phyloP scores from a whole-genome alignment of 2,888 invertebrate genomes.

The Melipona bicolor region DNA sequence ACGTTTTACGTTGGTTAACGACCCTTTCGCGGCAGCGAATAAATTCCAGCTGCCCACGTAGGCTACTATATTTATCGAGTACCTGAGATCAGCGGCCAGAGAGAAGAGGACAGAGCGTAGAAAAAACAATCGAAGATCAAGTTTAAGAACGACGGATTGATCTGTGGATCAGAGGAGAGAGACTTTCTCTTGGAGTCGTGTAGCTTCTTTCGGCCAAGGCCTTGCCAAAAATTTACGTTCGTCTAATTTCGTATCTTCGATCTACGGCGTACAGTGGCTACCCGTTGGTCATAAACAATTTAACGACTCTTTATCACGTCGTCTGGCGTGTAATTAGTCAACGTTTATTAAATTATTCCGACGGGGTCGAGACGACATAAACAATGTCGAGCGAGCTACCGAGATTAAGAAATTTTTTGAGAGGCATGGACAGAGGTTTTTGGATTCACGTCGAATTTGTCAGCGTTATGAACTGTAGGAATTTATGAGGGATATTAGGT shows the following conservation, averaged over 20 bases:
- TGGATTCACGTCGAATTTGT: neutral
- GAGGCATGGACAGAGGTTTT: neutral
- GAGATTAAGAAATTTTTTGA: neutral
- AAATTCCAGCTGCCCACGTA: conserved; percentile 61
- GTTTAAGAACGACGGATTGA: conserved; percentile 65
- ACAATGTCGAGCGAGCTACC: conserved; percentile 18
- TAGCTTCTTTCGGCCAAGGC: conserved; percentile 67
- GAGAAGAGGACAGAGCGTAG: neutral
- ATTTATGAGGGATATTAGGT: neutral
- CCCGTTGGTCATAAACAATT: conserved; percentile 5
- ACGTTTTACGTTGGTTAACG: conserved; percentile 54
- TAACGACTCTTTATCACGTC: neutral
- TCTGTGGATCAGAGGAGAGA: conserved; percentile 16
- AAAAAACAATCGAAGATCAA: conserved; percentile 53
- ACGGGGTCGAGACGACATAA: conserved; percentile 20
- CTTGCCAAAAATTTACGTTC: conserved; percentile 60
- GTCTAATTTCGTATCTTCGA: conserved; percentile 23
- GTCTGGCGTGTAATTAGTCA: conserved; percentile 28
- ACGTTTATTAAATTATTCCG: conserved; percentile 26
- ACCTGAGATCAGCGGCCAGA: neutral
- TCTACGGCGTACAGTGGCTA: conserved; percentile 16
- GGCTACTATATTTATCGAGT: conserved; percentile 49
- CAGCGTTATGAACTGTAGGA: neutral
- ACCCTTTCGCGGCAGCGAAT: conserved; percentile 41
- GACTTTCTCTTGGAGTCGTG: neutral